A percentile compares a stretch with the other conserved stretches of the same genome.
These are phyloP conservation scores for Teleogryllus occipitalis DNA, from an alignment of 1,140 invertebrate species.

Conservation along the genomic window DNA sequence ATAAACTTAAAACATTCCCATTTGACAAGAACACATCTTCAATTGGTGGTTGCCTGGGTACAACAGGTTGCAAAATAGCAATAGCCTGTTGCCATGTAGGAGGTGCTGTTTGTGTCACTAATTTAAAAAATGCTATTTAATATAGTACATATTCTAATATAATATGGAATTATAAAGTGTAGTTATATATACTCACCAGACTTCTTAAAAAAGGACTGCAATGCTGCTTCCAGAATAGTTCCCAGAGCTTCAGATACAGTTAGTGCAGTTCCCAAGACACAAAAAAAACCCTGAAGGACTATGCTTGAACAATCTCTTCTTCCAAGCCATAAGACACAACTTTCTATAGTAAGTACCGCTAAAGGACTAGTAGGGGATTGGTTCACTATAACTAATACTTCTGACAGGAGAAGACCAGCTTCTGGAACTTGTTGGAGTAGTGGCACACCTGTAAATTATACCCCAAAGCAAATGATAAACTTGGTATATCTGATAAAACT, in stretches of 20 bases:
- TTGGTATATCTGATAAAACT: too few species aligned
- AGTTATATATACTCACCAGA: conserved; percentile 30
- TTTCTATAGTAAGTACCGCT: conserved; percentile 25
- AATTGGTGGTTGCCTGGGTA: conserved; percentile 38
- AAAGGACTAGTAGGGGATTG: conserved; percentile 31
- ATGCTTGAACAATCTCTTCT: conserved; percentile 37
- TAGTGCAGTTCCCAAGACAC: conserved; percentile 37
- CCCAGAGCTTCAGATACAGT: conserved; percentile 38
- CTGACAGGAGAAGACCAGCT: conserved; percentile 40
- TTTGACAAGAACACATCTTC: conserved; percentile 38
- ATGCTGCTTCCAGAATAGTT: conserved; percentile 41
- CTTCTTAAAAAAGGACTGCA: conserved; percentile 42
- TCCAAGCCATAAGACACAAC: conserved; percentile 33
- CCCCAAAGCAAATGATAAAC: background rate
- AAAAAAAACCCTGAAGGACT: conserved; percentile 38
- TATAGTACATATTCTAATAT: background rate
- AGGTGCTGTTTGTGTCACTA: conserved; percentile 33
- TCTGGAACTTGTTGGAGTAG: conserved; percentile 43
- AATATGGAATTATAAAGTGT: background rate
- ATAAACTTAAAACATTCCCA: conserved; percentile 39
- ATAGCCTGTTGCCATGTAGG: conserved; percentile 40
- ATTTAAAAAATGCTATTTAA: conserved; percentile 7
- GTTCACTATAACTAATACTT: conserved; percentile 41
- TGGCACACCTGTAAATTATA: conserved; percentile 35
- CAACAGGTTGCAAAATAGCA: conserved; percentile 36